phyloP scores from a whole-genome alignment of 1,140 invertebrate genomes.

The Druon quercuslanigerum region DNA sequence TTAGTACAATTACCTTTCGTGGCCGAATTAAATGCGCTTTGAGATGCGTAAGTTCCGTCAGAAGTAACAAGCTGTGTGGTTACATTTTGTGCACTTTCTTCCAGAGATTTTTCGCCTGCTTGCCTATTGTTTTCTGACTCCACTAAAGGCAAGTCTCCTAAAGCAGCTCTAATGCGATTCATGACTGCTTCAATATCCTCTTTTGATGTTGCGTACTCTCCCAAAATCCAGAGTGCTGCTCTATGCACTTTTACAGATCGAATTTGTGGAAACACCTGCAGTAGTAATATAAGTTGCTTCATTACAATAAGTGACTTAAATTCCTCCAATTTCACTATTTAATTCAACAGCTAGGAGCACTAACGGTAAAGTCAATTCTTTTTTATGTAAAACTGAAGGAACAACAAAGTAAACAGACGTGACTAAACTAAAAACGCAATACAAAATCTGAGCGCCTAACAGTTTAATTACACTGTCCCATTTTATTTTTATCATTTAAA shows the following conservation, averaged over 20 bases:
- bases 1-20: slow-evolving; percentile 50
- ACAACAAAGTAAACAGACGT: too few species aligned
- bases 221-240: slow-evolving; percentile 97
- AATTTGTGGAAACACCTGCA: slow-evolving; percentile 84
- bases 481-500: too few species aligned
- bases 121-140: slow-evolving; percentile 89
- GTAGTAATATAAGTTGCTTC: neutral
- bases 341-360: too few species aligned
- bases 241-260: slow-evolving; percentile 91
- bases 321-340: too few species aligned
- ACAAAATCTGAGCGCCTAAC: too few species aligned
- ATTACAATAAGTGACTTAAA: too few species aligned
- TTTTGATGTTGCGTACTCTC: slow-evolving; percentile 91
- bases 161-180: slow-evolving; percentile 82
- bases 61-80: slow-evolving; percentile 90
- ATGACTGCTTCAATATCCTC: slow-evolving; percentile 89
- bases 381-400: too few species aligned
- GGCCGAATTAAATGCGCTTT: slow-evolving; percentile 94
- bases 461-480: too few species aligned
- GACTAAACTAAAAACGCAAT: too few species aligned
- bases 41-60: slow-evolving; percentile 98
- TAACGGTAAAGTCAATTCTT: too few species aligned
- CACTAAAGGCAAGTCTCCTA: slow-evolving; percentile 93
- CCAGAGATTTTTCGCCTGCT: slow-evolving; percentile 78
- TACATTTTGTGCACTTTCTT: slow-evolving; percentile 71